Base-by-base conservation (phyloP, 2,113 vertebrate species). In the Himantopus leucocephalus region DNA sequence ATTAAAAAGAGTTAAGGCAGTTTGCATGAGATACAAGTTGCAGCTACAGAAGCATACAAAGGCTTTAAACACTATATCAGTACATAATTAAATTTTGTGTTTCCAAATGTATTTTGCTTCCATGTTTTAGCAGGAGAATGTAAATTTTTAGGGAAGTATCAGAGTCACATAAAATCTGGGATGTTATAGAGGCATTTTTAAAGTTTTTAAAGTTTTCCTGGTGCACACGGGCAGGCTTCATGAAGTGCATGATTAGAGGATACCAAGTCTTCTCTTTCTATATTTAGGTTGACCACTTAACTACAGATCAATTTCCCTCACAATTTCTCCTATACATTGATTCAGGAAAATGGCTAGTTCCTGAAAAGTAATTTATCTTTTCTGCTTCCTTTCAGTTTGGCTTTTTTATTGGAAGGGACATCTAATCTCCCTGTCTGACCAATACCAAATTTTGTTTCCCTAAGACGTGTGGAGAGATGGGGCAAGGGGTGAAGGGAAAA, bases 401-500 rank as follows among this genome's bases (percentile, higher is more conserved):
- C 20, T 87, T 48, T 72, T 35, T 72, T 32, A 64, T 53, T 41
- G 56, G 66, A 78, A 60, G 14, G 15, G 29, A 52, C 39, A 88
- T 56, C 43, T 81, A 23, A 56, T 34, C 24, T 77, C n/a, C 10
- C 9, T 77, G 19, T 43, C 21, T 37, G 47, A 80, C 11, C 30
- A 45, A 71, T 4, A 64, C 4, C 8, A 27, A 55, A 60, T 60
- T 39, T 41, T n/a, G 9, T 68, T 92, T 64, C 64, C 66, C 16
- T 72, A 43, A 68, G 53, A 82, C 56, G 52, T 82, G 80, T 60
- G 52, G 52, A 95, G 68, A 78, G 59, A 94, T 92, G 77, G 66
- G 86, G 70, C 84, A 91, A 74, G 82, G 24, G 84, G 37, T 70
- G 64, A 92, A 85, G 27, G 32, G 52, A 48, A 71, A 84, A 71